Percentiles rank a stretch among this genome's conserved stretches.
Evolutionary conservation across 37 sponge, comb jelly and placozoan species (phyloP).

Genomic region (Axinella damicornis): DNA sequence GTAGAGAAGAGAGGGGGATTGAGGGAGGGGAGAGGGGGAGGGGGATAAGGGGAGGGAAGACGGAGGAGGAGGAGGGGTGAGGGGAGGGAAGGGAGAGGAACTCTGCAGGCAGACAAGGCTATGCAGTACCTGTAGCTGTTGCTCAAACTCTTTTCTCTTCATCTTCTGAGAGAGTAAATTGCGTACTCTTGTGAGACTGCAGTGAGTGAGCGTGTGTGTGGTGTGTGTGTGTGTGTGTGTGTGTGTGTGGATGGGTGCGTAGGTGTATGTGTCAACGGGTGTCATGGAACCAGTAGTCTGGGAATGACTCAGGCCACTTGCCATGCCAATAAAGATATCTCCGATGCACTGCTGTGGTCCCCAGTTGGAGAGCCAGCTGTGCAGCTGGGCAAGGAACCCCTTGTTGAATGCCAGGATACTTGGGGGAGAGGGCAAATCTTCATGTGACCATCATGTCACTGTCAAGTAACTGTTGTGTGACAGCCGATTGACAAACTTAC

Average conservation of each 20-base stretch:
- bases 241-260: no score
- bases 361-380: slow-evolving; percentile 60
- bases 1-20: no score
- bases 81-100: no score
- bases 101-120: no score
- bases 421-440: not conserved
- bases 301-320: not conserved
- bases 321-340: slow-evolving; percentile 82
- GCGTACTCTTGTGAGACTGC: slow-evolving; percentile 83
- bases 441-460: no score
- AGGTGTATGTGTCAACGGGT: not conserved
- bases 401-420: slow-evolving; percentile 82
- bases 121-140: slow-evolving; percentile 45
- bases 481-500: slow-evolving; percentile 67
- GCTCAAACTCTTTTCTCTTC: slow-evolving; percentile 90
- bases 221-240: no score
- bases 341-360: slow-evolving; percentile 66
- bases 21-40: no score
- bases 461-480: no score
- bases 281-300: not conserved
- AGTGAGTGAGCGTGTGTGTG: no score
- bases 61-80: no score
- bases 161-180: slow-evolving; percentile 48
- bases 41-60: no score
- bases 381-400: slow-evolving; percentile 66